Conservation (phyloP, 2,113 vertebrate species). For the Motacilla alba region DNA sequence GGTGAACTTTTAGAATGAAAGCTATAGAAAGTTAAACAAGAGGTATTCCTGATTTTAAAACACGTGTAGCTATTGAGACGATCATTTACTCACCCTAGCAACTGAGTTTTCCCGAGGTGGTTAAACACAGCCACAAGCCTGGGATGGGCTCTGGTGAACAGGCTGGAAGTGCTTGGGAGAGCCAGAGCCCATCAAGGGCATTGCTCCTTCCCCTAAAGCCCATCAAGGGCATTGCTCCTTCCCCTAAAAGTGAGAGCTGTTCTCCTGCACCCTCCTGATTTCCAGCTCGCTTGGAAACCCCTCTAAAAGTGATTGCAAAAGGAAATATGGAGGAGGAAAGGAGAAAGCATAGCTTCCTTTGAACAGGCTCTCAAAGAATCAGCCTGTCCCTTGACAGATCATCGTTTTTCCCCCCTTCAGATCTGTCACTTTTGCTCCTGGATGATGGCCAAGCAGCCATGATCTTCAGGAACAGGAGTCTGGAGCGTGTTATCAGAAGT, state of each 20-base stretch:
- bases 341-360: neutral
- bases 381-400: neutral
- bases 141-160: neutral
- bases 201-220: neutral
- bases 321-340: neutral
- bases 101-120: neutral
- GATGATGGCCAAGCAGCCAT: neutral
- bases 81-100: neutral
- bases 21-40: slow-evolving; percentile 2
- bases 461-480: neutral
- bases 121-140: neutral
- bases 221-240: neutral
- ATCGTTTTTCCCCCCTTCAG: neutral
- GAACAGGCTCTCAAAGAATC: neutral
- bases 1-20: slow-evolving; percentile 17
- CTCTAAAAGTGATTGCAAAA: neutral
- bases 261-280: neutral
- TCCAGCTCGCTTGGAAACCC: neutral
- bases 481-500: neutral
- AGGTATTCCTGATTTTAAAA: neutral
- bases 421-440: neutral
- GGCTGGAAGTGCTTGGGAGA: neutral
- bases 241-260: neutral
- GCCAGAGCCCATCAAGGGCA: neutral
- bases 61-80: neutral